These are phyloP conservation scores for Brachymystax lenok DNA, from an alignment of 2,797 vertebrate genomes.

Conservation along the genomic window DNA sequence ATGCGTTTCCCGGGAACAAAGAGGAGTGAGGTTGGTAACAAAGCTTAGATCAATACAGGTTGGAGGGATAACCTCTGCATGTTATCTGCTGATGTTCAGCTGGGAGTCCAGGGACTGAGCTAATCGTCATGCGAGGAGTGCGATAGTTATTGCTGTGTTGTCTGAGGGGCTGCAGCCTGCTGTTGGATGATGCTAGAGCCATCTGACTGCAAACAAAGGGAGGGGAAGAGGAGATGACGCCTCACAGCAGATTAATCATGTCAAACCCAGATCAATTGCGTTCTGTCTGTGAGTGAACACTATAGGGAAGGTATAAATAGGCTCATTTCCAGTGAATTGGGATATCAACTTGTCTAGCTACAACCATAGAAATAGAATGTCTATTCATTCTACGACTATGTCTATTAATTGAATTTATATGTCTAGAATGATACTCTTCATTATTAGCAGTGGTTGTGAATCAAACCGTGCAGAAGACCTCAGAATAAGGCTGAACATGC, in stretches of 20 bases:
- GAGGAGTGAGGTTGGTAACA: conserved; percentile 58
- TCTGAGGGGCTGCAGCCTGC: neutral
- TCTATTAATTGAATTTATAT: neutral
- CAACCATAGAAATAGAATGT: neutral
- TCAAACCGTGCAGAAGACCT: conserved; percentile 5
- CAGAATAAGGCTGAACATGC: neutral
- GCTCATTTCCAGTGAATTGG: neutral
- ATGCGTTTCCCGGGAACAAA: conserved; percentile 33
- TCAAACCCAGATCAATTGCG: conserved; percentile 42
- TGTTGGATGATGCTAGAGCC: neutral
- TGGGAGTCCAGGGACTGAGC: neutral
- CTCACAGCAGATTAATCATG: conserved; percentile 49
- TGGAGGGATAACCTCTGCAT: conserved; percentile 66
- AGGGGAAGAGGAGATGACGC: conserved; percentile 44
- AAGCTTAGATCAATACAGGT: conserved; percentile 61
- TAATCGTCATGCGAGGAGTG: neutral
- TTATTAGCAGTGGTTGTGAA: conserved; percentile 15
- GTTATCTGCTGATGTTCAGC: conserved; percentile 64
- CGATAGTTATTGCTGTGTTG: neutral
- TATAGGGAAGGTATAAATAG: conserved; percentile 36
- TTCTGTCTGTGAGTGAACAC: conserved; percentile 52
- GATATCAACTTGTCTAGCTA: neutral
- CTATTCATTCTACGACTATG: neutral
- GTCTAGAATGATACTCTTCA: conserved; percentile 23
- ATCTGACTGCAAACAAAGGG: conserved; percentile 38